Percentiles rank a stretch among this genome's conserved stretches.
Conservation (phyloP, 2,888 invertebrate species). For the Tipula confusa region DNA sequence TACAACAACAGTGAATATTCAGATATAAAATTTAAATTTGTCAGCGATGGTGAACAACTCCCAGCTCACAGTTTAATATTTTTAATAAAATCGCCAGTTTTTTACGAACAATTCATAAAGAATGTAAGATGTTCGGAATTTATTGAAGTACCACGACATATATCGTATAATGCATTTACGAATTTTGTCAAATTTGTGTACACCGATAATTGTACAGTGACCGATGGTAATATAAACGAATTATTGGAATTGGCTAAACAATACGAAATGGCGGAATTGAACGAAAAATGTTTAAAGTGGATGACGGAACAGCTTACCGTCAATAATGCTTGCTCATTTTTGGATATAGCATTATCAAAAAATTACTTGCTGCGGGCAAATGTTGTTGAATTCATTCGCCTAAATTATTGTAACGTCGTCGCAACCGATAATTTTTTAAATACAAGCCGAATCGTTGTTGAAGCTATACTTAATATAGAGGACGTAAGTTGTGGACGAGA, state of each 20-base stretch:
- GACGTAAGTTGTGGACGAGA: neutral
- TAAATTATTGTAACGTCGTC: neutral
- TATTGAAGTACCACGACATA: neutral
- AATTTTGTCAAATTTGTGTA: constrained; percentile 1
- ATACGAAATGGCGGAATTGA: neutral
- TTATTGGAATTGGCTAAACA: neutral
- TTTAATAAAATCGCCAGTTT: neutral
- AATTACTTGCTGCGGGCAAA: neutral
- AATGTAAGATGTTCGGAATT: neutral
- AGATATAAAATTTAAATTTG: constrained; percentile 4
- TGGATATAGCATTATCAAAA: neutral
- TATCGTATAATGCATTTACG: neutral
- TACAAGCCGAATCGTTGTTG: neutral
- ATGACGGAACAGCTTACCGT: neutral
- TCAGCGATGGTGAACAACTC: neutral
- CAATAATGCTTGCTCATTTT: neutral
- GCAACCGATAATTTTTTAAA: neutral
- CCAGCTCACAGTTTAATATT: neutral
- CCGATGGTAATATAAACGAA: neutral
- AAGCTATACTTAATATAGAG: neutral
- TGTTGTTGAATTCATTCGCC: neutral
- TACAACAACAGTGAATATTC: neutral
- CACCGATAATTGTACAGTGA: neutral
- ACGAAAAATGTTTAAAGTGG: neutral
- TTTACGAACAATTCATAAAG: neutral